Base-by-base conservation (phyloP, 2,888 invertebrate genomes). In the Heteropelma amictum region DNA sequence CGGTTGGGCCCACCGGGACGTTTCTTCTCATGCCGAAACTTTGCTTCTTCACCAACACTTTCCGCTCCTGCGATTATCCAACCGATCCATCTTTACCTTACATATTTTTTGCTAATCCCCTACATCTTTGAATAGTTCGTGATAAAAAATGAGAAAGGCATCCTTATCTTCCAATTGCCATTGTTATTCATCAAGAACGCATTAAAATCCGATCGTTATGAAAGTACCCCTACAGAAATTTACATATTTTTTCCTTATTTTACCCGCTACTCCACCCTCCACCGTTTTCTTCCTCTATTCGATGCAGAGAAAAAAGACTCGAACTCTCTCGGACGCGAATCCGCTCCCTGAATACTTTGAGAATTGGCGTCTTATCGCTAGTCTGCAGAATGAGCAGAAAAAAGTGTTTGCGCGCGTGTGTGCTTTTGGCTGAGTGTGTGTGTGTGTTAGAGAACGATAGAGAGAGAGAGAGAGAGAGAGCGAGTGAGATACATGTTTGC, bases 1-100 rank as follows among this genome's bases (percentile, higher is more conserved):
- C 67, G 35, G 51, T 26, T 8, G 49, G 51, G 60, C 60, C 67
- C 72, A 72, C 61, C 67, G 54, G 35, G 35, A 45, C 21, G 53
- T 65, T 72, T 72, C 35, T 61, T 53, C 60, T 2, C 42, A 35
- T 58, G 30, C 17, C 23, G 7, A 42, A 38, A 65, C 28, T 68
- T 49, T 38, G 5, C 30, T 12, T 28, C 33, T 47, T 8, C 14
- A 17, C 30, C n/a, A n/a, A n/a, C n/a, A n/a, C 6, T 38, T 6
- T n/a, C 40, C 8, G 1, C 40, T 19, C 60, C 42, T 38, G 26
- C n/a, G n/a, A n/a, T n/a, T n/a, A n/a, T n/a, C n/a, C n/a, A n/a
- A n/a, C n/a, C n/a, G n/a, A n/a, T n/a, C n/a, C n/a, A n/a, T n/a
- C n/a, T n/a, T n/a, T n/a, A n/a, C n/a, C n/a, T n/a, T n/a, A n/a